Evolutionary conservation across 1,140 invertebrate species (phyloP), one percentile per base, ranked within the genome.

Genomic region (Ceratoteleas bidentatus): DNA sequence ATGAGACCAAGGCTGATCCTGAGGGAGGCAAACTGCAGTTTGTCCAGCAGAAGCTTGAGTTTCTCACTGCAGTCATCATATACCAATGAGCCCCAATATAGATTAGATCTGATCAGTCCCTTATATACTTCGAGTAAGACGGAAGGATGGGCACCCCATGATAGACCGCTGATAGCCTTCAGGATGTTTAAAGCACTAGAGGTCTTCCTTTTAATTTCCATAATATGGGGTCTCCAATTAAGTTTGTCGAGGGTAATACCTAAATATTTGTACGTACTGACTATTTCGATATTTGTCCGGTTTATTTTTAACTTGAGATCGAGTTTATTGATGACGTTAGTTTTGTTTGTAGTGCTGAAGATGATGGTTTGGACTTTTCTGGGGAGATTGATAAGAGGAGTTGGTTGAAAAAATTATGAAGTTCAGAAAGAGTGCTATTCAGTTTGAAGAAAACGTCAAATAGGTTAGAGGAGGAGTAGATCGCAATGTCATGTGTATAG

Each of bases 41-140:
- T n/a, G 10, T 65, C 45, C 52, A 56, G 43, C 65, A 56, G 74
- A 56, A 40, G 47, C 56, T 57, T 66, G 43, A 66, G 13, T 24
- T 57, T 66, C 9, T 40, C 10, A 33, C 36, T 56, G 11, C 8
- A 16, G 43, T 50, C 33, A 6, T 56, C 62, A 24, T 47, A 57
- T 0, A 69, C 6, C 6, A 16, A 38, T 5, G 9, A 4, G 2
- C 52, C 52, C 32, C 52, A 54, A 54, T 54, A 16, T 10, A 54
- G 11, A 33, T 54, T 16, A 9, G 52, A 54, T 8, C 52, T 32
- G n/a, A 54, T 16, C 8, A 54, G 16, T 3, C 32, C 52, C 6
- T 33, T 33, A 33, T 32, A 33, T 16, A 33, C 32, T 11, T 2
- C 6, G 9, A 54, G 32, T 10, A n/a, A 3, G 10, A n/a, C n/a